Evolutionary conservation across 2,797 vertebrate genomes (phyloP).

Genomic region (Enteromius trimaculatus): DNA sequence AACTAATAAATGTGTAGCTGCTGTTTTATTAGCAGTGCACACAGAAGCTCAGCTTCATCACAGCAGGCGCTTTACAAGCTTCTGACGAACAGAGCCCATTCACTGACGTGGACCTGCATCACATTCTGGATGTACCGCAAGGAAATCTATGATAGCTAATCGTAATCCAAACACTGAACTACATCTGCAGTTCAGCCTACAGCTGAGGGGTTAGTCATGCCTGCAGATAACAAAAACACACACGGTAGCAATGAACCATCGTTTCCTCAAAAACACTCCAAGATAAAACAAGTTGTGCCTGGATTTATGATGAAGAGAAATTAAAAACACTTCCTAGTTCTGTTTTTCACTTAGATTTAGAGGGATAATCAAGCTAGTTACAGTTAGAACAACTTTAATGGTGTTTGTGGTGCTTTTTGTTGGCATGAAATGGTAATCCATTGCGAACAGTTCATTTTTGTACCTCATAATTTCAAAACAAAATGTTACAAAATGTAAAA

Average conservation of each 20-base stretch:
- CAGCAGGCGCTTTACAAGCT: slow-evolving; percentile 22
- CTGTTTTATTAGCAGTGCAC: slow-evolving; percentile 7
- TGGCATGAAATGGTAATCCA: not conserved
- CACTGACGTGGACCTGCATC: slow-evolving; percentile 37
- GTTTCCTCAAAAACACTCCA: slow-evolving; percentile 8
- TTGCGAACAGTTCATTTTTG: not conserved
- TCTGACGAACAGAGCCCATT: slow-evolving; percentile 29
- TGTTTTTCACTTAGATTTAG: slow-evolving; percentile 3
- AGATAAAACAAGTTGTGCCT: not conserved
- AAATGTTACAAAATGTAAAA: not conserved
- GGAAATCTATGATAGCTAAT: slow-evolving; percentile 39
- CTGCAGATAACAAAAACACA: slow-evolving; percentile 14
- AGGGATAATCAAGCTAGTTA: not conserved
- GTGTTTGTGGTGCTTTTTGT: not conserved
- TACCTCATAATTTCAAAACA: not conserved
- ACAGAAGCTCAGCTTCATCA: slow-evolving; percentile 1
- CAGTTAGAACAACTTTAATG: not conserved
- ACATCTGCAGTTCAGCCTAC: slow-evolving; percentile 26
- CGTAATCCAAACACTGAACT: slow-evolving; percentile 19
- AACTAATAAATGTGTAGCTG: slow-evolving; percentile 23
- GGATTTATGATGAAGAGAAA: slow-evolving; percentile 23
- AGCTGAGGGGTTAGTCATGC: not conserved
- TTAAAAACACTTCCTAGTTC: slow-evolving; percentile 15
- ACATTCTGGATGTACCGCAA: slow-evolving; percentile 13
- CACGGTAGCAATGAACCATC: not conserved